Evolutionary conservation across 2,113 vertebrate species (phyloP).

Genomic region (Lepus timidus): DNA sequence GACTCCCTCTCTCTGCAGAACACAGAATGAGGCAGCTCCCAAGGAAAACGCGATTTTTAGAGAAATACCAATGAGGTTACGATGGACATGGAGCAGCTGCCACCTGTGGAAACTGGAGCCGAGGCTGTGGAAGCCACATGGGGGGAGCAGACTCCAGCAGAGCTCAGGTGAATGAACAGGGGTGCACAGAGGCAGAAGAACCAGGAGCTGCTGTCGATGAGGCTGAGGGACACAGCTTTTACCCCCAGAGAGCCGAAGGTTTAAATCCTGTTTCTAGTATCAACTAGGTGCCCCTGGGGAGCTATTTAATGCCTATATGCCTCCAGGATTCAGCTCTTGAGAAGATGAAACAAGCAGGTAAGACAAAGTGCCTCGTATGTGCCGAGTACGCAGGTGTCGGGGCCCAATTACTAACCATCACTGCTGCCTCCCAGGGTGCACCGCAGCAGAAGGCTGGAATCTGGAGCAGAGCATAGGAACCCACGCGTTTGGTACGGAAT

Average conservation of each 20-base stretch:
- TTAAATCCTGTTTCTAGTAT: neutral
- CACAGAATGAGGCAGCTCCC: neutral
- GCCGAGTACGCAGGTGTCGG: neutral
- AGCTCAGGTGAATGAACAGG: fast-evolving
- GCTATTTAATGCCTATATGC: neutral
- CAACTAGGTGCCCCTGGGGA: neutral
- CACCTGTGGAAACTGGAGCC: neutral
- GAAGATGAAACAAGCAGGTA: neutral
- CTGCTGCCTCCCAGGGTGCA: too few relatives aligned
- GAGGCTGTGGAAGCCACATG: neutral
- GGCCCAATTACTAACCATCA: too few relatives aligned
- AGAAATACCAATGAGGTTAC: neutral
- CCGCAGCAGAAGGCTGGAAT: too few relatives aligned
- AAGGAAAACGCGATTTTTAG: neutral
- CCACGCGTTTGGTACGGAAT: too few relatives aligned
- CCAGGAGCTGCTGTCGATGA: neutral
- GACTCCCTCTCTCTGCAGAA: neutral
- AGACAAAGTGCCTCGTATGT: neutral
- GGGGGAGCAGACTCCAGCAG: neutral
- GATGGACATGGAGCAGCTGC: fast-evolving
- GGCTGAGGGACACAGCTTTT: neutral
- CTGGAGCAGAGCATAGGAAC: too few relatives aligned
- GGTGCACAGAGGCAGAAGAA: neutral
- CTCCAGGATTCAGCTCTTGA: neutral
- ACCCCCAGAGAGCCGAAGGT: neutral